Base-by-base conservation (phyloP, 1,140 invertebrate species). In the Drosophila tani region DNA sequence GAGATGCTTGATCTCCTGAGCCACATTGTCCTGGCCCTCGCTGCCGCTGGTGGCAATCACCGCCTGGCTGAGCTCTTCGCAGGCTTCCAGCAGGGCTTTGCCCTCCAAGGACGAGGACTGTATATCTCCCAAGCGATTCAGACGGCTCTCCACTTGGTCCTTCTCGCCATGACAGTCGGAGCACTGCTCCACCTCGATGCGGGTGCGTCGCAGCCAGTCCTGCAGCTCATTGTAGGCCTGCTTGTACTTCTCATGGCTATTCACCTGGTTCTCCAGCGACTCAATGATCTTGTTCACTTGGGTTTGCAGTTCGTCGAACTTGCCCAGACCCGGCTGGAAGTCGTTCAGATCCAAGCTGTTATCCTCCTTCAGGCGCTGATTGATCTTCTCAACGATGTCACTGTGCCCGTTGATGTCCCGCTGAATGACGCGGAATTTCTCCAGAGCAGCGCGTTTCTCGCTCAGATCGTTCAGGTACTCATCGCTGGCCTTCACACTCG, bases 221-320 rank as follows among this genome's bases (percentile, higher is more conserved):
- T 96, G 95, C 74, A 97, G 96, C 80, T 96, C 96, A 68, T 96
- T 96, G 75, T 96, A 97, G 0, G 95, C 95, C 80, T 95, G 95
- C 82, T 97, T 96, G 92, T 98, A 98, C 75, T 96, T 95, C 80
- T 98, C 97, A 78, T 99, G 97, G 63, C 96, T 95, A 66, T 96
- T 96, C 0, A 98, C 97, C 93, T 98, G 96, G 40, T 95, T 94
- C 91, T 98, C 96, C 32, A 98, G 93, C 79, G 95, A 95, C 93
- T 96, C 93, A 53, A 96, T 95, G 79, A 95, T 95, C 56, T 95
- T 94, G 53, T 93, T 93, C 1, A 96, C 95, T n/a, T 94, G 92
- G 57, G 94, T 94, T 66, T 95, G 95, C 3, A 97, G 93, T 41
- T 95, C 93, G 21, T 96, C 95, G 82, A 97, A 98, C 75, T 96